Evolutionary conservation across 2,888 invertebrate genomes (phyloP).

Genomic region (Caenorhabditis drosophilae): DNA sequence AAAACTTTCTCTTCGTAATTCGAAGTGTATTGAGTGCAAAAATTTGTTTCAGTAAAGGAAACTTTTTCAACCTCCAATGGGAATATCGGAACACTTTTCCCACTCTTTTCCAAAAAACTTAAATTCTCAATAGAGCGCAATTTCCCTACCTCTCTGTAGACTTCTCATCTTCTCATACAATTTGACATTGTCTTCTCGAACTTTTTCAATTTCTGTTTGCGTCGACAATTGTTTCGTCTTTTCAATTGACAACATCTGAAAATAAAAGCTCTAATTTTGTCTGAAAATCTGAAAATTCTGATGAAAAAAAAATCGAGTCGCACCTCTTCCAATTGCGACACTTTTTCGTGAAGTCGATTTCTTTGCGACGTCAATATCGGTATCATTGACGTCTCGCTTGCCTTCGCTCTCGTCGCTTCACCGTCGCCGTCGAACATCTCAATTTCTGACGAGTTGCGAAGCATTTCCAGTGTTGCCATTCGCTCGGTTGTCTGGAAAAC

Average conservation of each 20-base stretch:
- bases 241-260: conserved; percentile 27
- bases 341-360: conserved; percentile 70
- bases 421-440: background rate
- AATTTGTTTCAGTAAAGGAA: no score
- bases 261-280: background rate
- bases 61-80: no score
- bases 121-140: no score
- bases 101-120: no score
- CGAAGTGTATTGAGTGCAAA: no score
- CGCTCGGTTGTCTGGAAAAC: no score
- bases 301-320: background rate
- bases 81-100: no score
- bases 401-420: background rate
- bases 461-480: conserved; percentile 31
- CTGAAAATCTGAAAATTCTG: background rate
- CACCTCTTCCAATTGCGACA: conserved; percentile 36
- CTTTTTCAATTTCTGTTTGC: conserved; percentile 72
- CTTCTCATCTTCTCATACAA: conserved; percentile 74
- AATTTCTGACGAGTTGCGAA: conserved; percentile 1
- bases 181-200: conserved; percentile 73
- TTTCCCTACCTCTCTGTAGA: conserved; percentile 71
- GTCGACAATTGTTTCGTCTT: conserved; percentile 47
- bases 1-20: no score
- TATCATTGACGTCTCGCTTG: conserved; percentile 27
- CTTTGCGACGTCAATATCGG: conserved; percentile 73